Conservation (phyloP, 2,888 invertebrate species). For the Auanema sp. region DNA sequence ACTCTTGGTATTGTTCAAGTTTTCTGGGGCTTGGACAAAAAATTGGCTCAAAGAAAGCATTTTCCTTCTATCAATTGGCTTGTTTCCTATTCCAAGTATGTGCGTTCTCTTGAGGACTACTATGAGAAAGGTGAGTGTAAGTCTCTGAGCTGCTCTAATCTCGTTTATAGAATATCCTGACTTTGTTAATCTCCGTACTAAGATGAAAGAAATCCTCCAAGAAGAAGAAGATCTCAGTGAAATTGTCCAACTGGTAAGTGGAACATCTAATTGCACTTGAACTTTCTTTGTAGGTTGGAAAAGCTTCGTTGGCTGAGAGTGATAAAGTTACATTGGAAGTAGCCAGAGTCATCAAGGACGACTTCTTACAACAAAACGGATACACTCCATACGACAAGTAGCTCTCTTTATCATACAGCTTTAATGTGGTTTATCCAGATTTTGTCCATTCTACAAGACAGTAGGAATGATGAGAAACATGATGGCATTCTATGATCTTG, state of each 20-base stretch:
- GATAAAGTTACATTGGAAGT: conserved; percentile 96
- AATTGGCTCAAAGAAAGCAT: conserved; percentile 84
- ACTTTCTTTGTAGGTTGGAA: conserved; percentile 78
- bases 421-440: conserved; percentile 69
- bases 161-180: conserved; percentile 84
- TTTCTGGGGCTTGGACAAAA: conserved; percentile 64
- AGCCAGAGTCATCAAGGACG: conserved; percentile 81
- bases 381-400: conserved; percentile 65
- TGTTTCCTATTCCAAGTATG: conserved; percentile 95
- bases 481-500: conserved; percentile 96
- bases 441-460: conserved; percentile 99
- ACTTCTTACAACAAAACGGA: conserved; percentile 99
- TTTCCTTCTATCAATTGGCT: conserved; percentile 99
- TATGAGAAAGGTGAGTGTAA: conserved; percentile 99
- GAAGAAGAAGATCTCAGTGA: conserved; percentile 79
- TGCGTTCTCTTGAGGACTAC: conserved; percentile 95
- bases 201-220: background rate
- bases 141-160: no score
- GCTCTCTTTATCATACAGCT: no score
- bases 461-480: conserved; percentile 98
- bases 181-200: conserved; percentile 77
- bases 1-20: conserved; percentile 90
- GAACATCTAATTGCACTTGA: no score
- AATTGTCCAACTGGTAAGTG: conserved; percentile 16
- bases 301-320: conserved; percentile 84